Evolutionary conservation across 2,888 invertebrate genomes (phyloP), one percentile per base, ranked within the genome.

Genomic region (Keiferia lycopersicella): DNA sequence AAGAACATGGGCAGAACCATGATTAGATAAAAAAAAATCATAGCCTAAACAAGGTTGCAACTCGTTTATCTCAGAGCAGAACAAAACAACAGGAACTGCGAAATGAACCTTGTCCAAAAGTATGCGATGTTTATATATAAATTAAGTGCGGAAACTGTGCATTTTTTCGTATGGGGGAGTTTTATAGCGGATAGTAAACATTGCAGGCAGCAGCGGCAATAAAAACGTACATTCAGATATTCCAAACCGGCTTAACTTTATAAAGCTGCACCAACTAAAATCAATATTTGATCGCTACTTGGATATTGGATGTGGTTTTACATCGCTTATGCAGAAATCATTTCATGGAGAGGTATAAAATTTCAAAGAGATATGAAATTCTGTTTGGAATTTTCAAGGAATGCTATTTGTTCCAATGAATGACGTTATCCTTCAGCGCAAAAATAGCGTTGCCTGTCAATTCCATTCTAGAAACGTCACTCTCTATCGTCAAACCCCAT

Each of bases 101-200:
- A 57, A n/a, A 38, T 34, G 20, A 53, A 71, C 76, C 76, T 77
- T 76, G 71, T 75, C 71, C 66, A 64, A 73, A 68, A 26, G 70
- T 70, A 73, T 76, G 75, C 75, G 75, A 78, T 75, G 73, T 78
- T 76, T n/a, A n/a, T n/a, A n/a, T n/a, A n/a, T n/a, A 78, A 80
- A 82, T 82, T 73, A 71, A 69, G 68, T 58, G 65, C 38, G 64
- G 64, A 77, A 74, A 74, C 71, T 73, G 66, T 64, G 61, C 66
- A 73, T 73, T 75, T 76, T 78, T 71, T 64, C 69, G 67, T 60
- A 61, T 53, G 30, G 48, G 57, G 38, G 53, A 53, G 63, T 57
- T 66, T 66, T 66, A 63, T 58, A 51, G 48, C 20, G 61, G 50
- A 64, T 16, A 65, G 65, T 65, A 65, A 62, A 65, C 62, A 62